Evolutionary conservation across 2,888 invertebrate species (phyloP).

Genomic region (Calliopum simillimum): DNA sequence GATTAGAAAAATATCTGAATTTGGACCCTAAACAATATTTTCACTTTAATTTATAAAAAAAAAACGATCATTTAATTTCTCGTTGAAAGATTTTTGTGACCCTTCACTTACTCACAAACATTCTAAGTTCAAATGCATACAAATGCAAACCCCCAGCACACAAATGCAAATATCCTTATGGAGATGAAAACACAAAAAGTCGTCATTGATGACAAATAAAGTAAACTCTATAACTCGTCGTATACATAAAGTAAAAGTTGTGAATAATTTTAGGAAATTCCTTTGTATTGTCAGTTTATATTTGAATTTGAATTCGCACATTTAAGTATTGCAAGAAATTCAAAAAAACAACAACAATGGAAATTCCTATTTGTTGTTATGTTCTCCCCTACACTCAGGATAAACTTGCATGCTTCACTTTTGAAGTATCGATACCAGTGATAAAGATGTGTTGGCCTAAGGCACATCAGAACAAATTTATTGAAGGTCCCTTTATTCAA

Average conservation of each 20-base stretch:
- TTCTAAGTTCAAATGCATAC: background rate
- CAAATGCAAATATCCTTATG: background rate
- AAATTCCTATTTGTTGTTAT: background rate
- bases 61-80: too few species aligned
- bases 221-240: conserved; percentile 18
- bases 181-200: conserved; percentile 10
- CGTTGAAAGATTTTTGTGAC: too few species aligned
- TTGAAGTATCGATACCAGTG: background rate
- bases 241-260: conserved; percentile 35
- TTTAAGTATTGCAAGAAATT: conserved; percentile 9
- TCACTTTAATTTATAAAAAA: too few species aligned
- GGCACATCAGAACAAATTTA: too few species aligned
- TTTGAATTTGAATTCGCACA: conserved; percentile 40
- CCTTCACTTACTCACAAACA: too few species aligned
- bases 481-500: too few species aligned
- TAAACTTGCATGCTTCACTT: background rate
- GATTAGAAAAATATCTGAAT: too few species aligned
- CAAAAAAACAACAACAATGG: conserved; percentile 9
- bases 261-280: conserved; percentile 45
- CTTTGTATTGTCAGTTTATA: conserved; percentile 45
- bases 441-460: too few species aligned
- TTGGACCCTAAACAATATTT: too few species aligned
- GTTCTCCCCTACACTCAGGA: background rate
- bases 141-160: background rate
- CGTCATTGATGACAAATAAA: conserved; percentile 38